Evolutionary conservation across 2,797 vertebrate species (phyloP), one percentile per base, ranked within the genome.

Genomic region (Macroramphosus scolopax): DNA sequence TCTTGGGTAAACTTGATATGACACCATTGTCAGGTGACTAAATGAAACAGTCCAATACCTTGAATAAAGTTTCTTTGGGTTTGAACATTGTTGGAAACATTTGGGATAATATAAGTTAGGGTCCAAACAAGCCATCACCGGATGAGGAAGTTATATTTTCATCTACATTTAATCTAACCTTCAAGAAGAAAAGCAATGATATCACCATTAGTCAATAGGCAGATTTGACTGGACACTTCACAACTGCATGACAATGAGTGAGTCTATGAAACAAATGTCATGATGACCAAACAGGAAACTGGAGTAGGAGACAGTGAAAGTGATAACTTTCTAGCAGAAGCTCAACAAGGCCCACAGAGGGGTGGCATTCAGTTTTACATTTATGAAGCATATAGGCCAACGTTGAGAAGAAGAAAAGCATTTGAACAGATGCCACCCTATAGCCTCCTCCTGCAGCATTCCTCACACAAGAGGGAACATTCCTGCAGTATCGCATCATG

Each of bases 391-490:
- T 52, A 55, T 47, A 45, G 42, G 38, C 53, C 35, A 36, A 47
- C 2, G 12, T 49, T n/a, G 41, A 49, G 51, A 74, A 25, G 58
- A 80, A 68, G 61, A 74, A 54, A 52, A 70, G 55, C 5, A 20
- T 74, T 78, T 54, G 73, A 86, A 73, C 63, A 47, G 62, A 72
- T 8, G 44, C 46, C 66, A 68, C 75, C 62, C 68, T 84, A 60
- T 70, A 72, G 51, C 74, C 75, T 75, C 52, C 51, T 82, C 62
- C 57, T 63, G 64, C 69, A 32, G 64, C 82, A 83, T 80, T 85
- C 80, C 77, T 71, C 81, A 85, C 63, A 65, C 61, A 49, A 81
- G 75, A 78, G 71, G 62, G 69, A 88, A 86, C 77, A 88, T 84
- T 87, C 77, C 81, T 66, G 48, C 66, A 64, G 66, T 56, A 40